Base-by-base conservation (phyloP, 2,113 vertebrate species). In the Siniperca chuatsi region DNA sequence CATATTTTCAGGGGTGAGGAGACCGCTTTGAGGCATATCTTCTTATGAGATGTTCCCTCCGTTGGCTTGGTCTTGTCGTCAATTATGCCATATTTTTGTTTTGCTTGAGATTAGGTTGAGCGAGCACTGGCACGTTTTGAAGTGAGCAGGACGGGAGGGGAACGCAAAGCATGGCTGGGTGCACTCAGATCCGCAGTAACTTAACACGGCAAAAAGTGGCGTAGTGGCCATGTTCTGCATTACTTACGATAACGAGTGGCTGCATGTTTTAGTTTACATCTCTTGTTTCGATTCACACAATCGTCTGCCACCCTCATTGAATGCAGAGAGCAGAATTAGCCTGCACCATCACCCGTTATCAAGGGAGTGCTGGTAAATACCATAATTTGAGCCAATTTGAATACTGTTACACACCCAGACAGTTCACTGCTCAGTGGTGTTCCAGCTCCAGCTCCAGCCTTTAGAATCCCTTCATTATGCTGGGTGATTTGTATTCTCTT, bases 401-500 rank as follows among this genome's bases (percentile, higher is more conserved):
- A 92, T 86, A 87, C 64, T 60, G 83, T 80, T 79, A 69, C 70
- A 85, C 89, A 80, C 87, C 83, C 88, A 70, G 83, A 70, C 75
- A 20, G 86, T 90, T 89, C 89, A 75, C 79, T 46, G 83, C 75
- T 90, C 86, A 78, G 21, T 68, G 72, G 35, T 75, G 71, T 75
- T 77, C 75, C 81, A 54, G 79, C 44, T 85, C 65, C 81, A 61
- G 85, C 82, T 71, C 25, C 64, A 83, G 88, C 85, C 77, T 79
- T 76, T 18, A 65, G 76, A 88, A 80, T 78, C 85, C 81, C 75
- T 77, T 87, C 86, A 91, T 93, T 93, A 91, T 83, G 52, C 58
- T 1, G 29, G 88, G 86, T 91, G 90, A 91, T 92, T 91, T 91
- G 89, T 90, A 91, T 94, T 92, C 92, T 79, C 76, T 52, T 73